Conservation (phyloP, 2,888 invertebrate genomes). For the Diogma glabrata region DNA sequence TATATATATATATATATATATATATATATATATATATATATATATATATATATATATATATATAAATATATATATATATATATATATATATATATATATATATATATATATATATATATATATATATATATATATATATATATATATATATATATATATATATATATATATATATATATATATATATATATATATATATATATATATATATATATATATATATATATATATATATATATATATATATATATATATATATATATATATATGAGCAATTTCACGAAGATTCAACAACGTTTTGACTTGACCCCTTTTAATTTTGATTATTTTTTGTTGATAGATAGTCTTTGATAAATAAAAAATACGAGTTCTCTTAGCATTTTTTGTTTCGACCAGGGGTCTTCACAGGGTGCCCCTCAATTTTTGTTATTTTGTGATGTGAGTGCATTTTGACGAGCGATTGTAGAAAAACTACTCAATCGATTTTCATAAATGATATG, state of each 20-base stretch:
- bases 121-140: background rate
- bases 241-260: background rate
- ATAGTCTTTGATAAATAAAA: no score
- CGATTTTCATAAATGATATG: no score
- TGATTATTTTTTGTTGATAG: no score
- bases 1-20: slow-evolving; percentile 1
- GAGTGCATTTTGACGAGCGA: no score
- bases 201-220: slow-evolving; percentile 1
- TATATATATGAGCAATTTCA: no score
- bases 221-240: slow-evolving; percentile 1
- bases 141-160: slow-evolving; percentile 1
- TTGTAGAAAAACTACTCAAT: no score
- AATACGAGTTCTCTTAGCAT: no score
- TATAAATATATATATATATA: background rate
- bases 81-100: slow-evolving; percentile 3
- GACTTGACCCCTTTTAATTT: no score
- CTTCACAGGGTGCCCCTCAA: no score
- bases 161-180: slow-evolving; percentile 3
- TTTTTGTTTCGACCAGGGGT: no score
- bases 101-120: slow-evolving; percentile 1
- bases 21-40: slow-evolving; percentile 3
- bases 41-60: slow-evolving; percentile 1
- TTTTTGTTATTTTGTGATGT: no score
- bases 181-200: slow-evolving; percentile 3
- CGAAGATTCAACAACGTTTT: no score